Evolutionary conservation across 2,888 invertebrate genomes (phyloP), one percentile per base, ranked within the genome.

Genomic region (Synergus japonicus): DNA sequence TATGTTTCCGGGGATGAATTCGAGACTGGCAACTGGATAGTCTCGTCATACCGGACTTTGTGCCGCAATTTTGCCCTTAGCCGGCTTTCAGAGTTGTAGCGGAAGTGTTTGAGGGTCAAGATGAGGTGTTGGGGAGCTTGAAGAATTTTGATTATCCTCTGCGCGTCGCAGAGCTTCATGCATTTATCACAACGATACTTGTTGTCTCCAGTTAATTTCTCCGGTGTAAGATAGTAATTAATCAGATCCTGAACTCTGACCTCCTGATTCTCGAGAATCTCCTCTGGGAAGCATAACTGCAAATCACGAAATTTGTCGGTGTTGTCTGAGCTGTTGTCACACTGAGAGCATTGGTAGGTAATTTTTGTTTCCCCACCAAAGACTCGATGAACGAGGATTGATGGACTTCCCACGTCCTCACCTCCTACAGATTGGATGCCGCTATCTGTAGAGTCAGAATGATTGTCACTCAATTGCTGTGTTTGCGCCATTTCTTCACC

Each of bases 121-220:
- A 97, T 95, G 15, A 98, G 93, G 91, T 96, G 95, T 66, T 95
- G 94, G 0, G 97, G 97, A 5, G 96, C 94, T 77, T 95, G 94
- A 13, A 96, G 94, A 10, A 97, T 94, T 82, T 93, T 94, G 12
- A 96, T 95, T 60, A 94, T 93, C 43, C 96, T 93, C 89, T 96
- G 96, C 0, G 97, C 97, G 88, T 97, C 97, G 63, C 96, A 95
- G 15, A 97, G 92, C 15, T 94, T 94, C 76, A 94, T 94, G 90
- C 97, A 98, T 76, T 94, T 94, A 82, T 95, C 95, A 93, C 97
- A 98, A 84, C 95, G 94, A 91, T 97, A 98, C 92, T 95, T 94
- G 90, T 98, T 97, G 77, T 97, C 97, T 0, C 96, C 97, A 1
- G 95, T 94, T 49, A 98, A 92, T 78, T 94, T 94, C 90, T 98